Percentiles rank a stretch among this genome's conserved stretches.
Conservation (phyloP, 2,797 vertebrate species). For the Craterocephalus amniculus region DNA sequence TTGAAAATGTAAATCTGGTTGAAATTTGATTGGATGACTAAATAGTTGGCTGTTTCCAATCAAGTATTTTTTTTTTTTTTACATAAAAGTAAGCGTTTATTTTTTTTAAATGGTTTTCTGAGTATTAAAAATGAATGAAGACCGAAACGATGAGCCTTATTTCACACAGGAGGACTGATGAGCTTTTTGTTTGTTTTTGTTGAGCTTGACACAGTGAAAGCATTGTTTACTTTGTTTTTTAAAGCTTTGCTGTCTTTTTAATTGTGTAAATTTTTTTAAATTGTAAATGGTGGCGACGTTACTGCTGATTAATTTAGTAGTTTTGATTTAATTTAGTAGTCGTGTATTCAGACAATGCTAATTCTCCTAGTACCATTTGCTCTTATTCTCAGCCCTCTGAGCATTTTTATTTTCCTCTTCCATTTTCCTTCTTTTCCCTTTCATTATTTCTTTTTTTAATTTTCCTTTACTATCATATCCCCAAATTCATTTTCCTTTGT, state of each 20-base stretch:
- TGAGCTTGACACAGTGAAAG: conserved; percentile 22
- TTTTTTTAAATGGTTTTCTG: neutral
- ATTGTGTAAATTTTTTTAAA: neutral
- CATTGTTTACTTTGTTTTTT: conserved; percentile 15
- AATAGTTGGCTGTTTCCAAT: neutral
- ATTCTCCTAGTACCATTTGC: neutral
- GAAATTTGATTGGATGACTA: neutral
- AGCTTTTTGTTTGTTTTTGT: neutral
- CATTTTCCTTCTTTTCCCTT: conserved; percentile 15
- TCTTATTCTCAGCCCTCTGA: conserved; percentile 9
- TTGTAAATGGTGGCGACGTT: neutral
- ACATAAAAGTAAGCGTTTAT: neutral
- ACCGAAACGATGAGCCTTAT: conserved; percentile 12
- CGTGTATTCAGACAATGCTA: neutral
- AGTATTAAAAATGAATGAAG: neutral
- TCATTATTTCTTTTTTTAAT: neutral
- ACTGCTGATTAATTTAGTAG: conserved; percentile 8
- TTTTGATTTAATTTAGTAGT: conserved; percentile 6
- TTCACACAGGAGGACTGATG: neutral
- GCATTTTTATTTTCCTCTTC: conserved; percentile 36
- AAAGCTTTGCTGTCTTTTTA: neutral
- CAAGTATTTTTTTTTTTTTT: neutral
- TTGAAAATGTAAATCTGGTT: neutral
- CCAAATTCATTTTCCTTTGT: conserved; percentile 38
- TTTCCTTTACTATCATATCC: neutral